These are phyloP conservation scores for Scelioninae gen. 1 DNA, from an alignment of 2,888 invertebrate species.

Conservation along the genomic window DNA sequence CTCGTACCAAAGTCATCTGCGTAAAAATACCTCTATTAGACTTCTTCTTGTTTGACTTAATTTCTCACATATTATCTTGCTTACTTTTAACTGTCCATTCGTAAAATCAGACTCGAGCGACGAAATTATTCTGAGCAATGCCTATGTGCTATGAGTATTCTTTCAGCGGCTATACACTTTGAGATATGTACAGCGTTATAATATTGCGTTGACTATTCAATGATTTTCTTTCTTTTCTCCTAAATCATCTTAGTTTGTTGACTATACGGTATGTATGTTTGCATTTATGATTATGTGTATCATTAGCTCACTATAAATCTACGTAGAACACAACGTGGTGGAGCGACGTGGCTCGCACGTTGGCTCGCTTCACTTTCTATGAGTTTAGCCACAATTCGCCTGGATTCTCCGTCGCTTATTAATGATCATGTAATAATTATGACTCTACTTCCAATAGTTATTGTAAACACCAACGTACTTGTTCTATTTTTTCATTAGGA, in stretches of 20 bases:
- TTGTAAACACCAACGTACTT: constrained; percentile 78
- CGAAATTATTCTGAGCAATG: constrained; percentile 70
- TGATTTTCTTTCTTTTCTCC: constrained; percentile 38
- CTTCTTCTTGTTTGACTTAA: not conserved
- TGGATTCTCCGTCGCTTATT: constrained; percentile 69
- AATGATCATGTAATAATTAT: constrained; percentile 68
- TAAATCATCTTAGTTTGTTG: constrained; percentile 53
- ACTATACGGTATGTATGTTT: constrained; percentile 66
- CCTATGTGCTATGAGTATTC: constrained; percentile 62
- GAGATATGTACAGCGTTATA: constrained; percentile 75
- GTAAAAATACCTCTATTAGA: constrained; percentile 37
- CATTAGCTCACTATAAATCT: constrained; percentile 79
- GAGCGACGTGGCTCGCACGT: constrained; percentile 81
- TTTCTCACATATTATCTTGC: constrained; percentile 1
- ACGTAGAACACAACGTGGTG: constrained; percentile 81
- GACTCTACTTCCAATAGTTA: constrained; percentile 77
- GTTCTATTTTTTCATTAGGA: constrained; percentile 60
- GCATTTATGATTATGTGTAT: constrained; percentile 74
- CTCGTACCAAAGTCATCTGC: not conserved
- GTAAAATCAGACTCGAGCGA: constrained; percentile 67
- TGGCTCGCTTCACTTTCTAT: constrained; percentile 82
- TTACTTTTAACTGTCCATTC: constrained; percentile 1
- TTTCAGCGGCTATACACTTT: constrained; percentile 70
- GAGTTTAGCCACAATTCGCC: constrained; percentile 71
- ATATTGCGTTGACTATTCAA: constrained; percentile 66